phyloP scores from a whole-genome alignment of 2,113 vertebrate genomes.

The Gobiocypris rarus region DNA sequence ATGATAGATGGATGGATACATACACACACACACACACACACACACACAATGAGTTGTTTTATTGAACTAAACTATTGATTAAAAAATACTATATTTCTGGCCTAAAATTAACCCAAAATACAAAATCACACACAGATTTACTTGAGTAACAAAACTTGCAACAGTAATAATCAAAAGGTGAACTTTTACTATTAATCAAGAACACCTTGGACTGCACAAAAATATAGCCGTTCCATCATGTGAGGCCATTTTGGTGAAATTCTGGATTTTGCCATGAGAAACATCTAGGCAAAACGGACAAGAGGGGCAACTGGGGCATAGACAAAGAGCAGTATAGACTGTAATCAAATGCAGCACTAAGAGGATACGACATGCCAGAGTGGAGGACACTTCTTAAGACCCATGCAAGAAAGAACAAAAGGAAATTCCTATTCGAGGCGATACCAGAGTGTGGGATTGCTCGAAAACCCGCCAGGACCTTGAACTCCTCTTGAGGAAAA shows the following conservation, averaged over 20 bases:
- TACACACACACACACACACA: too few relatives aligned
- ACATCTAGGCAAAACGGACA: background rate
- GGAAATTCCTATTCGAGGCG: slow-evolving; percentile 27
- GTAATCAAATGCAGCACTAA: slow-evolving; percentile 64
- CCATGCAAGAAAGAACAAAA: slow-evolving; percentile 67
- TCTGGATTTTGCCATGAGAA: background rate
- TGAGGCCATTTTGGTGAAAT: background rate
- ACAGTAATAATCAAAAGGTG: too few relatives aligned
- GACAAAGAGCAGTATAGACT: slow-evolving; percentile 57
- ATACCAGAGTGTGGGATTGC: slow-evolving; percentile 54
- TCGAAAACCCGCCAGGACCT: slow-evolving; percentile 35
- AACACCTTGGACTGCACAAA: too few relatives aligned
- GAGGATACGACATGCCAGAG: slow-evolving; percentile 77
- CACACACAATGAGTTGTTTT: too few relatives aligned
- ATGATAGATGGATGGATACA: too few relatives aligned
- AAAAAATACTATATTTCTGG: too few relatives aligned
- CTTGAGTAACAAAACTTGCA: too few relatives aligned
- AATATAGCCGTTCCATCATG: too few relatives aligned
- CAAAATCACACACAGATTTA: too few relatives aligned
- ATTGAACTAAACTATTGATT: too few relatives aligned
- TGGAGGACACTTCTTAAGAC: slow-evolving; percentile 68
- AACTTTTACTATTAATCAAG: too few relatives aligned
- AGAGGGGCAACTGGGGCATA: background rate
- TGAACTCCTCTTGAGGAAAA: slow-evolving; percentile 24
- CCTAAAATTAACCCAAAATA: too few relatives aligned